These are phyloP conservation scores for Chymomyza procnemis DNA, from an alignment of 2,888 invertebrate genomes.

Conservation along the genomic window DNA sequence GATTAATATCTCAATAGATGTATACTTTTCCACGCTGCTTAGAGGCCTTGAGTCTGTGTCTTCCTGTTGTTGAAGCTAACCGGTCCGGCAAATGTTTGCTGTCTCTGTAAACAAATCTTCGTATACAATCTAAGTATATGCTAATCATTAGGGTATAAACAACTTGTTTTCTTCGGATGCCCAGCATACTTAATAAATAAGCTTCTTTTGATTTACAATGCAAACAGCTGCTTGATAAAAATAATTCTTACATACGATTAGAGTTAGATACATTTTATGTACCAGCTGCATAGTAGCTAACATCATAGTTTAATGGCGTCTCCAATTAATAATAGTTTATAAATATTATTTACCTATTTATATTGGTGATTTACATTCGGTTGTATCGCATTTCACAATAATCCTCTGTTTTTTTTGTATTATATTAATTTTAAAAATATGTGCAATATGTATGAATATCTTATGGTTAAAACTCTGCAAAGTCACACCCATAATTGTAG, in stretches of 20 bases:
- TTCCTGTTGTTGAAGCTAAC: not conserved
- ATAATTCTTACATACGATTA: not conserved
- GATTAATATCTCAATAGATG: not conserved
- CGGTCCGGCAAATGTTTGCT: not conserved
- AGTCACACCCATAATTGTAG: not conserved
- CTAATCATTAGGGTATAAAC: not conserved
- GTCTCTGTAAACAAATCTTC: not conserved
- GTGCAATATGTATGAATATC: not conserved
- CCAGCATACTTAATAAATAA: not conserved
- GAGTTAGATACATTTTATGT: not conserved
- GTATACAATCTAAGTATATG: not conserved
- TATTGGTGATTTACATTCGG: no score
- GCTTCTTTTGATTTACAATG: not conserved
- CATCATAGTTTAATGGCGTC: no score
- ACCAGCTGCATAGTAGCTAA: not conserved
- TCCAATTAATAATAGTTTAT: no score
- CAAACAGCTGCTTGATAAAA: not conserved
- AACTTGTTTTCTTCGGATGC: not conserved
- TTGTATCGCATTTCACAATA: not conserved
- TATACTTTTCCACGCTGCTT: not conserved
- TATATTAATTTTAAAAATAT: not conserved
- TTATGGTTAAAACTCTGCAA: not conserved
- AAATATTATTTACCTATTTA: no score
- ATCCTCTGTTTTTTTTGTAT: not conserved
- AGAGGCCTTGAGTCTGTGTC: not conserved